phyloP scores from a whole-genome alignment of 2,888 invertebrate species.

The Hemicrepidius hirtus region DNA sequence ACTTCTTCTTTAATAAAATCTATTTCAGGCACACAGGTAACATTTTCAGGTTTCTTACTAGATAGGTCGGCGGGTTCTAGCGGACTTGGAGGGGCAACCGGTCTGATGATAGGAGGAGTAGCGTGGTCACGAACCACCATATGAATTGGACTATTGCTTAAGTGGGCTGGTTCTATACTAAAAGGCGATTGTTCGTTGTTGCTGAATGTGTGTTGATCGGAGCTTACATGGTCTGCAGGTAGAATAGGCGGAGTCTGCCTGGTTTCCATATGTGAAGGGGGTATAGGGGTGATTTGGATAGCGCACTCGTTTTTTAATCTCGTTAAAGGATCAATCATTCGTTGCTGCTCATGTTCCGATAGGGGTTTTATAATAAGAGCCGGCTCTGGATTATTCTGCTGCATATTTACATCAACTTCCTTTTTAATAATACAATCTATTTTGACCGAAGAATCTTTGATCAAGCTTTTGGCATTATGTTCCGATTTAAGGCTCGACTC shows the following conservation, averaged over 20 bases:
- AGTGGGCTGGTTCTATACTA: constrained; percentile 35
- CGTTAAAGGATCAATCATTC: constrained; percentile 51
- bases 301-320: constrained; percentile 55
- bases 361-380: constrained; percentile 57
- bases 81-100: constrained; percentile 47
- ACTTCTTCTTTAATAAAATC: constrained; percentile 69
- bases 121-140: constrained; percentile 33
- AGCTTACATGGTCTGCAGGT: constrained; percentile 38
- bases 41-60: constrained; percentile 68
- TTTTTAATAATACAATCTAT: not conserved
- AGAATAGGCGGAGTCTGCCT: constrained; percentile 39
- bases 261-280: constrained; percentile 21
- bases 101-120: constrained; percentile 30
- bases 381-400: constrained; percentile 56
- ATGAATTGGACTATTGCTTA: constrained; percentile 37
- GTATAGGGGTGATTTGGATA: constrained; percentile 62
- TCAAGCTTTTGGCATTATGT: constrained; percentile 61
- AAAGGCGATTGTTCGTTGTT: constrained; percentile 39
- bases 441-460: constrained; percentile 51
- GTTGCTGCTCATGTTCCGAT: constrained; percentile 53
- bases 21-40: constrained; percentile 70
- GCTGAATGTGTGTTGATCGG: constrained; percentile 31
- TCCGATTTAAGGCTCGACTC: constrained; percentile 11
- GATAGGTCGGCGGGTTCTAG: constrained; percentile 70
- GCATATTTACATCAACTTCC: constrained; percentile 45